phyloP scores from a whole-genome alignment of 1,140 invertebrate genomes.

The Octopus sinensis region DNA sequence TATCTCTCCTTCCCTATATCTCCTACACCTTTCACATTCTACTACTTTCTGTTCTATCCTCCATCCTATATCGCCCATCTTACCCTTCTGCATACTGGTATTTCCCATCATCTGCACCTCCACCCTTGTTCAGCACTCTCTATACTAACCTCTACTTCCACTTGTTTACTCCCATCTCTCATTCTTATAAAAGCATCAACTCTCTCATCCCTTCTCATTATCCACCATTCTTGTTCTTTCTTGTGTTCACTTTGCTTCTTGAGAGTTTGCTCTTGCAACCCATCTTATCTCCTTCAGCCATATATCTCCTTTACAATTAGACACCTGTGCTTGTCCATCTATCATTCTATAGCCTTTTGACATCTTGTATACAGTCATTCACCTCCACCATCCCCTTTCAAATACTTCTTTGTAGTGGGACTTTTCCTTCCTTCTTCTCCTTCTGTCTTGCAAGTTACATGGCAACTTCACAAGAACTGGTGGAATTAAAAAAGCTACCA shows the following conservation, averaged over 20 bases:
- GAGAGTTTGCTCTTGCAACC: background rate
- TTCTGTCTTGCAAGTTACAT: no score
- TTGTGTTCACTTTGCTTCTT: background rate
- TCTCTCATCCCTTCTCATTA: background rate
- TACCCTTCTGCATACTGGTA: background rate
- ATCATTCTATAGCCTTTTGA: background rate
- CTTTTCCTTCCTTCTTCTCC: background rate
- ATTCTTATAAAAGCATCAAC: background rate
- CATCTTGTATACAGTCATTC: background rate
- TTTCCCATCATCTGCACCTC: background rate
- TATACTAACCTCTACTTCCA: background rate
- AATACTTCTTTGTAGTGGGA: background rate
- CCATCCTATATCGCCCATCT: background rate
- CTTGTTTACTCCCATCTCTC: background rate
- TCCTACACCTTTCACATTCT: background rate
- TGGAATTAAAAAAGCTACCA: no score
- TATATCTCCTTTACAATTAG: background rate
- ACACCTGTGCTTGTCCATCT: background rate
- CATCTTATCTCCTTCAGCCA: background rate
- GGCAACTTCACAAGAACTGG: no score
- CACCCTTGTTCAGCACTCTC: background rate
- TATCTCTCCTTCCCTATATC: background rate
- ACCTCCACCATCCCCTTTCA: background rate
- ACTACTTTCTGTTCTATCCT: background rate
- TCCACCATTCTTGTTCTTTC: background rate